phyloP scores from a whole-genome alignment of 2,113 vertebrate species.

The Ascaphus truei region DNA sequence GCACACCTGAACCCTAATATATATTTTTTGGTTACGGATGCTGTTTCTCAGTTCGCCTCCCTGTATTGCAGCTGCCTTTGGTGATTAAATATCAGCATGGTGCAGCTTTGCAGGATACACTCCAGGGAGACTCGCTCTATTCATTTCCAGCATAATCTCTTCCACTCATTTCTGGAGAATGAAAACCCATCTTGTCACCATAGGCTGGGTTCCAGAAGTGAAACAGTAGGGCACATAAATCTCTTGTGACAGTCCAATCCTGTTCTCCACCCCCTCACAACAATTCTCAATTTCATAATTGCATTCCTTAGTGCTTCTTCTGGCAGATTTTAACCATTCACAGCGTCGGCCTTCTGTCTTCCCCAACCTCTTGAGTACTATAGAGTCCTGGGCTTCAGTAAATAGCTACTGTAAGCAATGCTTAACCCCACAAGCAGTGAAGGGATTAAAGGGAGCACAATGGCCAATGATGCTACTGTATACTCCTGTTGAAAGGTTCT shows the following conservation, averaged over 20 bases:
- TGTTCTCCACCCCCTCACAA: conserved; percentile 45
- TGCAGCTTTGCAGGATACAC: conserved; percentile 54
- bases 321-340: conserved; percentile 5
- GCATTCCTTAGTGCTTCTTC: conserved; percentile 41
- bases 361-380: not conserved
- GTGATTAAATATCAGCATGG: conserved; percentile 63
- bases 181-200: conserved; percentile 60
- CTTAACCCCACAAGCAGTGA: not conserved
- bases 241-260: conserved; percentile 54
- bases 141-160: conserved; percentile 64
- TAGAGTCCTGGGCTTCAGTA: not conserved
- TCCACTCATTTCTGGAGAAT: conserved; percentile 62
- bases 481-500: not conserved
- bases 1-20: not conserved
- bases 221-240: conserved; percentile 55
- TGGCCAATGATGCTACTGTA: not conserved
- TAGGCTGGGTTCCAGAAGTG: conserved; percentile 55
- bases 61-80: conserved; percentile 58
- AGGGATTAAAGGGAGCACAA: not conserved
- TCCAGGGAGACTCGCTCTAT: conserved; percentile 58
- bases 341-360: not conserved
- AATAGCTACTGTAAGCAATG: not conserved
- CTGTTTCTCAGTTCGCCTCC: conserved; percentile 41
- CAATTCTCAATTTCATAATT: conserved; percentile 49
- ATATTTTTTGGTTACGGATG: conserved; percentile 48